These are phyloP conservation scores for Melanotus villosus DNA, from an alignment of 2,888 invertebrate genomes.

Conservation along the genomic window DNA sequence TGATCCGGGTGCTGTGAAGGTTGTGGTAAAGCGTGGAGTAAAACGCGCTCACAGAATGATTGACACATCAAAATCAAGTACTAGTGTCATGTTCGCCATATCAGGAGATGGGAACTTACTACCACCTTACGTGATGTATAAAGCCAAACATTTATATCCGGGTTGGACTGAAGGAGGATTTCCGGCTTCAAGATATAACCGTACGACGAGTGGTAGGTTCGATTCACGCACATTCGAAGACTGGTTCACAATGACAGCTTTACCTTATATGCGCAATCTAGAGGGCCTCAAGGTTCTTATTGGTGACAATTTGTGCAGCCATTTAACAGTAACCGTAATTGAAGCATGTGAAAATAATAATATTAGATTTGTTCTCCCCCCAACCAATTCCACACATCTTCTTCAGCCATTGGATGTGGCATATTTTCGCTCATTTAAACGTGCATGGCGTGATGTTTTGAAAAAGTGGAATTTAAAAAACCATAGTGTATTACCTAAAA, in stretches of 20 bases:
- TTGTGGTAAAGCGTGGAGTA: constrained; percentile 40
- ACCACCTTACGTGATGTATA: constrained; percentile 59
- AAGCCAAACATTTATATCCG: constrained; percentile 49
- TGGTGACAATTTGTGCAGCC: constrained; percentile 16
- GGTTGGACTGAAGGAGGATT: neutral
- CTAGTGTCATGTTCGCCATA: constrained; percentile 58
- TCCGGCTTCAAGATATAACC: constrained; percentile 1
- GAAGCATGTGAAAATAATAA: neutral
- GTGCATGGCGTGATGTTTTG: neutral
- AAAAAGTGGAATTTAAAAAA: neutral
- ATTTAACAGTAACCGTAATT: neutral
- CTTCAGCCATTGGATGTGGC: constrained; percentile 13
- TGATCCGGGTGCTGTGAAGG: constrained; percentile 53
- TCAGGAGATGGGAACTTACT: constrained; percentile 54
- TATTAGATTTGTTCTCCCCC: constrained; percentile 11
- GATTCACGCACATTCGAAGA: neutral
- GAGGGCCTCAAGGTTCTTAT: constrained; percentile 11
- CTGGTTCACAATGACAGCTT: neutral
- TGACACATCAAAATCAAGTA: constrained; percentile 46
- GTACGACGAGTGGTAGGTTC: constrained; percentile 12
- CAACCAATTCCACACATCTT: neutral
- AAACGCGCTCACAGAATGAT: constrained; percentile 44
- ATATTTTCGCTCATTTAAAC: constrained; percentile 5
- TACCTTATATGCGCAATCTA: constrained; percentile 3
- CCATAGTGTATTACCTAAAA: neutral